These are phyloP conservation scores for Marmota monax DNA, from an alignment of 2,113 vertebrate genomes.

Conservation along the genomic window DNA sequence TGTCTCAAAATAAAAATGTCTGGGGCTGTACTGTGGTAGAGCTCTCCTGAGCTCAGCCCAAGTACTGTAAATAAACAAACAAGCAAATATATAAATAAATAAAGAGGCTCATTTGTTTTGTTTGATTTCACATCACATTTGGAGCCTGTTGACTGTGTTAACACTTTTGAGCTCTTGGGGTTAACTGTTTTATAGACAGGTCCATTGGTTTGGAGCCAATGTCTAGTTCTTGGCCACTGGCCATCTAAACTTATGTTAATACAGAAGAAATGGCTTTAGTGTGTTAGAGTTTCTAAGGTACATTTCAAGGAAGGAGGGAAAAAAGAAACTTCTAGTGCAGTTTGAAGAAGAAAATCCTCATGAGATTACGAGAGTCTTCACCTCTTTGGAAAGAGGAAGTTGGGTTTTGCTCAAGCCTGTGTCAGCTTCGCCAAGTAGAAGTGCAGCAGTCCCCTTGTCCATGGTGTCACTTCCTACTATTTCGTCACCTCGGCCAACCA, in stretches of 20 bases:
- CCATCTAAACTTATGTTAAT: background rate
- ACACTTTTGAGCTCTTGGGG: background rate
- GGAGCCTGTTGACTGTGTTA: background rate
- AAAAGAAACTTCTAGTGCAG: conserved; percentile 7
- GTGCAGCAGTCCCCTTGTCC: background rate
- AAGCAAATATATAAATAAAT: too few species aligned
- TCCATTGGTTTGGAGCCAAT: background rate
- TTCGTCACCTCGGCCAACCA: background rate
- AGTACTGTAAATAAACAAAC: background rate
- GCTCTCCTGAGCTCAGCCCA: background rate
- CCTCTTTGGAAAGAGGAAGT: background rate
- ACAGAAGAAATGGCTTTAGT: background rate
- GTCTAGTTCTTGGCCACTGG: background rate
- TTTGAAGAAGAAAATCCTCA: background rate
- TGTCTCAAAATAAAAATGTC: background rate
- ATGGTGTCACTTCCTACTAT: background rate
- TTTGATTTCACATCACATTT: background rate
- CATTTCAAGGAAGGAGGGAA: background rate
- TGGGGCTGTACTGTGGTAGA: background rate
- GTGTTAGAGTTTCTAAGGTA: background rate
- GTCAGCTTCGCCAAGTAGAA: background rate
- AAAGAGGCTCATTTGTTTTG: background rate
- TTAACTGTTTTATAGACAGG: background rate
- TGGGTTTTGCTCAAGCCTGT: background rate
- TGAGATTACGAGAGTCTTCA: background rate